phyloP scores from a whole-genome alignment of 2,113 vertebrate species.

The Tretioscincus oriximinensis region DNA sequence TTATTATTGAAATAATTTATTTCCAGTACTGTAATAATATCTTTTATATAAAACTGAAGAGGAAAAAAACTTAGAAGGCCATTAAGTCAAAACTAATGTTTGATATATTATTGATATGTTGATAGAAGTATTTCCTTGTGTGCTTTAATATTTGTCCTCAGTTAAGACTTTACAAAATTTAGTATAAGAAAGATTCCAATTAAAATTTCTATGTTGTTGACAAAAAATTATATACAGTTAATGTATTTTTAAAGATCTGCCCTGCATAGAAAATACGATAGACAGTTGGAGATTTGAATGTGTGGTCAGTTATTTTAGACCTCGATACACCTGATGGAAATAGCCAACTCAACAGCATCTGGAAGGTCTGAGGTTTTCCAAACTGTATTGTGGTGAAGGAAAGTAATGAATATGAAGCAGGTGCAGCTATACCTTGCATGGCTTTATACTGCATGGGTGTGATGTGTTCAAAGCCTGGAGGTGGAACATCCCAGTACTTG shows the following conservation, averaged over 20 bases:
- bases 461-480: conserved; percentile 90
- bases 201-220: background rate
- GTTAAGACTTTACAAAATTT: background rate
- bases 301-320: too few species aligned
- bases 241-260: background rate
- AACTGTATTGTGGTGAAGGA: background rate
- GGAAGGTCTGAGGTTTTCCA: too few species aligned
- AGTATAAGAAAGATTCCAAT: background rate
- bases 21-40: background rate
- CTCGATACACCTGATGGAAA: too few species aligned
- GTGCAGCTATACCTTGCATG: conserved; percentile 83
- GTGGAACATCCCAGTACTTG: conserved; percentile 93
- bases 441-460: conserved; percentile 96
- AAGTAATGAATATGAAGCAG: background rate
- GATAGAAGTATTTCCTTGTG: background rate
- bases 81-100: too few species aligned
- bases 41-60: background rate
- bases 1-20: background rate
- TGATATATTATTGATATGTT: background rate
- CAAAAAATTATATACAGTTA: background rate
- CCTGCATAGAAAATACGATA: background rate
- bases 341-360: too few species aligned
- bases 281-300: too few species aligned
- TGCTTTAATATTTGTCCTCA: background rate
- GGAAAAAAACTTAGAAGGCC: background rate